A percentile compares a stretch with the other conserved stretches of the same genome.
Conservation (phyloP, 1,140 invertebrate species). For the Eurosta solidaginis region DNA sequence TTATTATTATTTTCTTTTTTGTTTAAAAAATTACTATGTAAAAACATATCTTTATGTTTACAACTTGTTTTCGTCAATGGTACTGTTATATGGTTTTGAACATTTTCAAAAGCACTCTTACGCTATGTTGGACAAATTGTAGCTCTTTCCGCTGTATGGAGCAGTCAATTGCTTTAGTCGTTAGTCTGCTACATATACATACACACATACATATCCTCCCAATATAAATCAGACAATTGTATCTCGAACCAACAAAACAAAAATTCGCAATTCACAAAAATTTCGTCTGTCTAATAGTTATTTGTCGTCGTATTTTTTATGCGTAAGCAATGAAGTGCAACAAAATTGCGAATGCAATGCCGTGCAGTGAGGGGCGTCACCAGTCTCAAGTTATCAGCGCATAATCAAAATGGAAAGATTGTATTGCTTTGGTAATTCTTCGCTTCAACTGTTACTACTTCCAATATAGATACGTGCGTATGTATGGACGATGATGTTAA, state of each 20-base stretch:
- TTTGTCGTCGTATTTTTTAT: neutral
- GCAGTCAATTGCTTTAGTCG: neutral
- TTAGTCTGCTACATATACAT: too few species aligned
- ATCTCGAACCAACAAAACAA: neutral
- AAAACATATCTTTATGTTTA: too few species aligned
- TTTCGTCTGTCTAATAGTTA: neutral
- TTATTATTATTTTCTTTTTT: too few species aligned
- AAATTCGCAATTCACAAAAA: neutral
- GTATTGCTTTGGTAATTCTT: neutral
- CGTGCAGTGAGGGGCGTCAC: too few species aligned
- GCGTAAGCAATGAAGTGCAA: constrained; percentile 6
- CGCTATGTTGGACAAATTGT: neutral
- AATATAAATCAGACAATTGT: neutral
- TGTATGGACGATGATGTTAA: neutral
- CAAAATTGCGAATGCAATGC: neutral
- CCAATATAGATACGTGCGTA: neutral
- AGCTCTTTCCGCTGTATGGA: neutral
- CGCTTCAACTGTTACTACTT: neutral
- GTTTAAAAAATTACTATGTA: too few species aligned
- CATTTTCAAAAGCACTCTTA: neutral
- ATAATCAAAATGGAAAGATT: neutral
- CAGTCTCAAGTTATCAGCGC: constrained; percentile 4
- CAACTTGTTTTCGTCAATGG: too few species aligned
- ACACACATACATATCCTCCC: too few species aligned
- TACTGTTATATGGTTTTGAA: too few species aligned